A percentile compares a stretch with the other conserved stretches of the same genome.
Conservation (phyloP, 2,888 invertebrate genomes). For the Dendrolimus houi region DNA sequence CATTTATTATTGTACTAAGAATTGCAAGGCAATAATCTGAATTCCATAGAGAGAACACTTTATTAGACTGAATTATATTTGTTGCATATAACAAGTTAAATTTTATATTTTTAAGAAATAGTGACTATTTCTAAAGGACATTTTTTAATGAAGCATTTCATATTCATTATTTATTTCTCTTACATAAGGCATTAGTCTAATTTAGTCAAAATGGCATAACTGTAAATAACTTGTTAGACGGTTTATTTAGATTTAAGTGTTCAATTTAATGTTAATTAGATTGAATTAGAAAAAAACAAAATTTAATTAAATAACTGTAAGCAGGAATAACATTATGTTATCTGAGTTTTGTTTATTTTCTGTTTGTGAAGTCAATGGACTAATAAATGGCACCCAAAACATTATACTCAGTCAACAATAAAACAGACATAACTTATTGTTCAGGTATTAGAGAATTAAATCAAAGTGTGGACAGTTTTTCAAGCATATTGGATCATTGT, state of each 20-base stretch:
- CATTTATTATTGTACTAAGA: conserved; percentile 17
- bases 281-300: conserved; percentile 56
- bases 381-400: conserved; percentile 53
- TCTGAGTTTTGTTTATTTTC: neutral
- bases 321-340: neutral
- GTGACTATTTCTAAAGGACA: conserved; percentile 54
- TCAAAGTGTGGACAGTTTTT: conserved; percentile 57
- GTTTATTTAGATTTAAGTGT: conserved; percentile 72
- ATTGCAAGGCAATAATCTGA: conserved; percentile 54
- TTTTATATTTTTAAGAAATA: conserved; percentile 59
- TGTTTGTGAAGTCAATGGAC: conserved; percentile 43
- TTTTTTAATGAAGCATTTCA: conserved; percentile 71
- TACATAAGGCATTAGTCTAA: conserved; percentile 67
- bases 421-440: conserved; percentile 26
- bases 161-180: conserved; percentile 74
- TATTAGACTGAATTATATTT: conserved; percentile 64
- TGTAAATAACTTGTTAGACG: conserved; percentile 73
- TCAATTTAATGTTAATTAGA: conserved; percentile 68
- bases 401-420: conserved; percentile 31
- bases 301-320: conserved; percentile 13
- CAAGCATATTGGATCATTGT: conserved; percentile 70
- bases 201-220: conserved; percentile 67
- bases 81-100: conserved; percentile 52
- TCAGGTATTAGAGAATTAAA: conserved; percentile 34
- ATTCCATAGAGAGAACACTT: conserved; percentile 42